Evolutionary conservation across 2,113 vertebrate species (phyloP).

Genomic region (Psophia crepitans): DNA sequence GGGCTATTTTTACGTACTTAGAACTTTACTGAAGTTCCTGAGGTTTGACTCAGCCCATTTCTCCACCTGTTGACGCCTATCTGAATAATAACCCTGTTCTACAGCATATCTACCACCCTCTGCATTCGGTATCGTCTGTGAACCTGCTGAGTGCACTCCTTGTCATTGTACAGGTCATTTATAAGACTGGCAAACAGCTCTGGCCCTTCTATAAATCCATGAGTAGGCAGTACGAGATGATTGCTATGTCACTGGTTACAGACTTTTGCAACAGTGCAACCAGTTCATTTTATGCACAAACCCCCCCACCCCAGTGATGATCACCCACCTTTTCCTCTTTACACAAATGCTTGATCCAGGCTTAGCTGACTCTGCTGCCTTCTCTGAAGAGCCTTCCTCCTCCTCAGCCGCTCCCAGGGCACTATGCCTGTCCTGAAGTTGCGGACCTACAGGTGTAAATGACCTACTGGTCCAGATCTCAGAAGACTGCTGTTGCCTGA

Average conservation of each 20-base stretch:
- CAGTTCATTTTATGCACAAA: background rate
- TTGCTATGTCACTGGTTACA: background rate
- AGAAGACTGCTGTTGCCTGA: background rate
- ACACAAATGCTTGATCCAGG: background rate
- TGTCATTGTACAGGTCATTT: background rate
- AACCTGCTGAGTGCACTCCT: background rate
- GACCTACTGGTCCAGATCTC: background rate
- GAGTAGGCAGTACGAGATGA: background rate
- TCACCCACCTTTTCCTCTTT: background rate
- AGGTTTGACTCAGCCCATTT: background rate
- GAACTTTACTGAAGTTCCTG: background rate
- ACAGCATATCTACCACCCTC: background rate
- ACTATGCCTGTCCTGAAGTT: background rate
- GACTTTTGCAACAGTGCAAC: background rate
- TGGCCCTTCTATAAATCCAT: background rate
- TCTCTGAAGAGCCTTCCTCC: background rate
- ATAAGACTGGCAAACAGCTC: background rate
- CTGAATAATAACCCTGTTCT: background rate
- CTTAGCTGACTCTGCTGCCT: background rate
- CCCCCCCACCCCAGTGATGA: background rate
- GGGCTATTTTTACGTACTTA: background rate
- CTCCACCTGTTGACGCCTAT: background rate
- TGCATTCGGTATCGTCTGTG: background rate
- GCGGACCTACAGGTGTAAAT: background rate
- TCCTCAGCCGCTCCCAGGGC: background rate